Evolutionary conservation across 1,140 invertebrate genomes (phyloP), one percentile per base, ranked within the genome.

Genomic region (Cotesia glomerata): DNA sequence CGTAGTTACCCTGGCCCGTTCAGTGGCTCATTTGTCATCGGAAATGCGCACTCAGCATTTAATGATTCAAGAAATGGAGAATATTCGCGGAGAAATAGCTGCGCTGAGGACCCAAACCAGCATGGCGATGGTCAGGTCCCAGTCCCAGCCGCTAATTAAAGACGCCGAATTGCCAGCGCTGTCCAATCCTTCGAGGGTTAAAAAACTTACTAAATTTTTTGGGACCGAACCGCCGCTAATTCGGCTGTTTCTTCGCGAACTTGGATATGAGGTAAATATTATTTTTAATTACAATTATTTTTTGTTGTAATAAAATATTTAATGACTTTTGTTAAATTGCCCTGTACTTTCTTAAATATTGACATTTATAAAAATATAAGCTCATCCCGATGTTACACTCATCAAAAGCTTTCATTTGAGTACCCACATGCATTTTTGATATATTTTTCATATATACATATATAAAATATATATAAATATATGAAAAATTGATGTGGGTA

Each of bases 1-100:
- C 83, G 95, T 97, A 9, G 95, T 97, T 7, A 97, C 96, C 5
- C 86, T 98, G 59, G 95, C 96, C 0, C 88, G 95, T 69, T 96
- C 94, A 73, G 95, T 97, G n/a, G 95, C 95, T 26, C 95, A 97
- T 85, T 86, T 97, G 3, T 97, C 95, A 14, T 95, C 94, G 1
- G 96, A 98, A 88, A 95, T 97, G 92, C 87, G 95, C 72, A 95
- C 94, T 0, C 95, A 97, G 80, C 95, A 96, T 86, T 87, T 95
- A 13, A 93, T 96, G 89, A 93, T 96, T 81, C 93, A 93, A 88
- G 95, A 97, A 88, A 93, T 98, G 90, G 95, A 97, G 85, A 92
- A 91, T 79, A 92, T 98, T 79, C 89, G 94, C 72, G 91, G 92
- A 5, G 95, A 98, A 87, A 90, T 98, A 18, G 90, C 92, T 0